Conservation (phyloP, 2,888 invertebrate genomes). For the Mimumesa dahlbomi region DNA sequence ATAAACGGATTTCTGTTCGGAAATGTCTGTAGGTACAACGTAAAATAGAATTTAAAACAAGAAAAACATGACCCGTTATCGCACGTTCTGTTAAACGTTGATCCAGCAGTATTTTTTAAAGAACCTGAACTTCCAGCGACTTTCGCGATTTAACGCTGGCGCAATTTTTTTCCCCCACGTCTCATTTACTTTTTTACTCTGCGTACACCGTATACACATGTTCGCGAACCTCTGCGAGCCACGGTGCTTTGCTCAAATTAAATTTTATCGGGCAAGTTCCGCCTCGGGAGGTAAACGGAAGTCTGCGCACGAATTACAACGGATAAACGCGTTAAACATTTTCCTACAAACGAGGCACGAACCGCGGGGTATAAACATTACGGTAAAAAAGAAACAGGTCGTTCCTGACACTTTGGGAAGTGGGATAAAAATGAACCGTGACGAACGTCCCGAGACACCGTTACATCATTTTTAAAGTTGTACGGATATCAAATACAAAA, state of each 20-base stretch:
- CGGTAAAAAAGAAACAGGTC: not conserved
- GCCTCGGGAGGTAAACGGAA: conserved; percentile 15
- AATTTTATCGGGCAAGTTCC: conserved; percentile 50
- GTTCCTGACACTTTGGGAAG: not conserved
- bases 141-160: too few relatives aligned
- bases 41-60: not conserved
- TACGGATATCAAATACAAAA: too few relatives aligned
- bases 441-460: too few relatives aligned
- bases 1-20: too few relatives aligned
- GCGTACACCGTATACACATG: not conserved
- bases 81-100: not conserved
- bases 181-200: conserved; percentile 14
- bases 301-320: conserved; percentile 41
- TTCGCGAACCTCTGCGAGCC: conserved; percentile 14
- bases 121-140: too few relatives aligned
- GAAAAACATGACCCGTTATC: not conserved
- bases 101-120: not conserved
- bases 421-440: not conserved
- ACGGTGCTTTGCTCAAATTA: conserved; percentile 44
- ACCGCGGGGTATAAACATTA: conserved; percentile 1
- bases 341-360: conserved; percentile 20
- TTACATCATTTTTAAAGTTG: too few relatives aligned
- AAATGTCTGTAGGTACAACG: too few relatives aligned
- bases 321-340: conserved; percentile 41
- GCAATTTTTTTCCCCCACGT: not conserved